Percentiles rank a stretch among this genome's conserved stretches.
phyloP scores from a whole-genome alignment of 2,888 invertebrate genomes.

The Acronicta psi region DNA sequence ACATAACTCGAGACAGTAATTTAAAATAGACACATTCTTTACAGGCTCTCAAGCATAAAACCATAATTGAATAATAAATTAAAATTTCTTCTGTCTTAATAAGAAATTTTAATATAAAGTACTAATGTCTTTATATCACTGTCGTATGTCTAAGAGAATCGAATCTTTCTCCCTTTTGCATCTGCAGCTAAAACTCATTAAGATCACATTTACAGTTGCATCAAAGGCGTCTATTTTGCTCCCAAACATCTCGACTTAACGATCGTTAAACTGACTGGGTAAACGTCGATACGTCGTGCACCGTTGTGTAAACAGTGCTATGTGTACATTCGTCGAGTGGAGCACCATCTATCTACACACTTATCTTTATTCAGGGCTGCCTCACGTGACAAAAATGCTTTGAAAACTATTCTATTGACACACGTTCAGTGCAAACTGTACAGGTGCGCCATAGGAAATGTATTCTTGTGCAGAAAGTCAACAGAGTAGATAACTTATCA shows the following conservation, averaged over 20 bases:
- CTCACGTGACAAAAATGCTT: neutral
- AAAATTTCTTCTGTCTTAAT: neutral
- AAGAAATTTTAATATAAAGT: no score
- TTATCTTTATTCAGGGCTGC: constrained; percentile 27
- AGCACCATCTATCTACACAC: constrained; percentile 18
- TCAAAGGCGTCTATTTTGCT: constrained; percentile 27
- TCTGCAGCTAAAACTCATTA: constrained; percentile 9
- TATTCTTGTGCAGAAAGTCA: constrained; percentile 6
- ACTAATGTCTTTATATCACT: neutral
- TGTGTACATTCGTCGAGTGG: constrained; percentile 17
- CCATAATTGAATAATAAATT: neutral
- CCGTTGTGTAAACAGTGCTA: constrained; percentile 38
- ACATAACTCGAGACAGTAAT: neutral
- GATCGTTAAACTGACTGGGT: constrained; percentile 26
- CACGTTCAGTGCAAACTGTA: constrained; percentile 17
- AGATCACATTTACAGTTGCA: constrained; percentile 30
- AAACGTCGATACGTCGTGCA: constrained; percentile 38
- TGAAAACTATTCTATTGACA: neutral
- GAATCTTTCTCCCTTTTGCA: neutral
- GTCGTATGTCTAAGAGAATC: neutral
- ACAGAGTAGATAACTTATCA: constrained; percentile 21
- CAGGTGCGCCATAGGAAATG: constrained; percentile 6
- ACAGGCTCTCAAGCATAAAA: neutral
- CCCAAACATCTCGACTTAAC: constrained; percentile 37
- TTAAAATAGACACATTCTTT: neutral